Percentiles rank a stretch among this genome's conserved stretches.
phyloP scores from a whole-genome alignment of 1,140 invertebrate species.

The Cardiocondyla obscurior region DNA sequence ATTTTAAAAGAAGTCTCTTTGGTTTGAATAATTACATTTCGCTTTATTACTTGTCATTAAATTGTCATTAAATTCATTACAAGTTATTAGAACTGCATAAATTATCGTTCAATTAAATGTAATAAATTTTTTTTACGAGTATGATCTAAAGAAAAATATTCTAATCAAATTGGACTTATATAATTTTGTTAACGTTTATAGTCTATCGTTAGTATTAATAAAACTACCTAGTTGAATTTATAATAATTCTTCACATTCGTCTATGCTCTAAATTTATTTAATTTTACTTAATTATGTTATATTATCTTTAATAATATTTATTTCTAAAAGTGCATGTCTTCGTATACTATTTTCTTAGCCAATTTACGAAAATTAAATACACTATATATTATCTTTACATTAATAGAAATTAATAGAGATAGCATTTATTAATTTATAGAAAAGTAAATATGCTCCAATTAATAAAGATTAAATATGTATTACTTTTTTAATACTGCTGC shows the following conservation, averaged over 20 bases:
- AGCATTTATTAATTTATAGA: not conserved
- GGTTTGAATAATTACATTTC: not conserved
- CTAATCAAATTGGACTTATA: not conserved
- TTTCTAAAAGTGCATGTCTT: not conserved
- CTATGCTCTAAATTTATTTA: not conserved
- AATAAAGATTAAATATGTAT: not conserved
- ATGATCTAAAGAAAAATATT: not conserved
- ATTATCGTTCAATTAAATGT: not conserved
- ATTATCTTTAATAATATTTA: not conserved
- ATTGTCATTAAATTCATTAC: no score
- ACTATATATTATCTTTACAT: not conserved
- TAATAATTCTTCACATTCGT: not conserved
- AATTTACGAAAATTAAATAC: not conserved
- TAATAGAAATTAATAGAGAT: not conserved
- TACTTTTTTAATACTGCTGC: not conserved
- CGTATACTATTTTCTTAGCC: not conserved
- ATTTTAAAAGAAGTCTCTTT: not conserved
- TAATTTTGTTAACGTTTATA: not conserved
- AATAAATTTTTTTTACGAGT: not conserved
- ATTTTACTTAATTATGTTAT: not conserved
- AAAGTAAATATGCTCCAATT: not conserved
- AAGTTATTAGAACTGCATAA: not conserved
- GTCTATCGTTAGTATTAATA: constrained; percentile 24
- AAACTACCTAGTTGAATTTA: not conserved
- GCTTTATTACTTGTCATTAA: not conserved